phyloP scores from a whole-genome alignment of 1,140 invertebrate species.

The Linepithema humile region DNA sequence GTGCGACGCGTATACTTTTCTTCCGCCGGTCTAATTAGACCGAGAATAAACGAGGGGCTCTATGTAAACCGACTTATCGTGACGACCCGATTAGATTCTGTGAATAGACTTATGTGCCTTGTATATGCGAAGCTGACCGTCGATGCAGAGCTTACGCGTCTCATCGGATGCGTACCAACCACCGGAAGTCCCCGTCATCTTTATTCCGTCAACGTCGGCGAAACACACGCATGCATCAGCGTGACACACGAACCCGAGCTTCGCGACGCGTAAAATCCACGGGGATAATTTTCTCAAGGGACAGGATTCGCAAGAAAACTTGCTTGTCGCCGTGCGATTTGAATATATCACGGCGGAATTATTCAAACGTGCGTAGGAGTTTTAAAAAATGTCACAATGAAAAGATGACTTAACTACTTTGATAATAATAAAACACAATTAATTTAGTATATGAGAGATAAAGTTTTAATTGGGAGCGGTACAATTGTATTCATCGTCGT shows the following conservation, averaged over 20 bases:
- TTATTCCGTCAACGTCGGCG: constrained; percentile 49
- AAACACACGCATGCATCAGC: not conserved
- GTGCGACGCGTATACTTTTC: constrained; percentile 1
- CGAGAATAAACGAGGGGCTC: constrained; percentile 50
- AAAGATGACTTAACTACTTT: not conserved
- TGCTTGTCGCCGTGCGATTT: not conserved
- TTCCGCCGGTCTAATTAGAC: constrained; percentile 30
- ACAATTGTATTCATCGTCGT: no score
- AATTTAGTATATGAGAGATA: not conserved
- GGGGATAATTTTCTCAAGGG: not conserved
- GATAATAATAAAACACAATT: not conserved
- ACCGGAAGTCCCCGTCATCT: constrained; percentile 54
- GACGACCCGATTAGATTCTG: constrained; percentile 57
- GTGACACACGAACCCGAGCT: not conserved
- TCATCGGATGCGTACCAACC: not conserved
- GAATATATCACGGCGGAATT: not conserved
- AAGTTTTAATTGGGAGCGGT: not conserved
- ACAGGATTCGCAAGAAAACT: not conserved
- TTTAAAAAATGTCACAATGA: not conserved
- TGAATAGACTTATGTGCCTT: constrained; percentile 34
- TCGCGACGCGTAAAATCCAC: not conserved
- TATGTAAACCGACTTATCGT: constrained; percentile 60
- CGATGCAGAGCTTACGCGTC: not conserved
- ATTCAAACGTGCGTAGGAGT: not conserved
- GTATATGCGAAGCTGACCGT: not conserved